Base-by-base conservation (phyloP, 2,797 vertebrate genomes). In the Myripristis jacobus region DNA sequence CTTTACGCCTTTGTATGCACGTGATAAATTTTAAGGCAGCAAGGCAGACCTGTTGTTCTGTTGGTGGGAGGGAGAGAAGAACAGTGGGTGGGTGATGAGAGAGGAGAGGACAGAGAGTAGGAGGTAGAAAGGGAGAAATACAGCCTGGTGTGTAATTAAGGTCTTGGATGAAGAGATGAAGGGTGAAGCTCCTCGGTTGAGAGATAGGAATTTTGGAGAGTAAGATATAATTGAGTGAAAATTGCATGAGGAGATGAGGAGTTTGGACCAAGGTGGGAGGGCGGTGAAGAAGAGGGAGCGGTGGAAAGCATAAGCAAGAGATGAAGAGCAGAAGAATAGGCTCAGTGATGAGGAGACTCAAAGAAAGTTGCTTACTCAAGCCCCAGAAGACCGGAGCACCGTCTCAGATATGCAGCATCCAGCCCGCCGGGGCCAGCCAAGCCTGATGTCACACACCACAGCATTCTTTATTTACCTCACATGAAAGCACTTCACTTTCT, bases 11-110 rank as follows among this genome's bases (percentile, higher is more conserved):
- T 57, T 53, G 41, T 41, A 43, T 53, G 64, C 50, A 13, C 12
- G 50, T 81, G 77, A 84, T 83, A n/a, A n/a, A n/a, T n/a, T n/a
- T 86, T 65, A 64, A 70, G 64, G 48, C 66, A 73, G n/a, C n/a
- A n/a, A 87, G 73, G 66, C 67, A 21, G 55, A 31, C 11, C 36
- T 38, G 29, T 54, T 15, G 24, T 52, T 38, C 34, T 41, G 36
- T 6, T 25, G 61, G 24, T 18, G 36, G 36, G 3, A 18, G 36
- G 38, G 31, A 16, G 44, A 15, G 31, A 63, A 62, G 31, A 60
- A 27, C 47, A 6, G 53, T 9, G 59, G 76, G n/a, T 54, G 79
- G 54, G 65, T 3, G 27, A 25, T 27, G 57, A 31, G 34, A 66
- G 27, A 66, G n/a, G 61, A 41, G 22, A 75, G 34, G 43, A 72